Evolutionary conservation across 2,797 vertebrate species (phyloP).

Genomic region (Discoglossus pictus): DNA sequence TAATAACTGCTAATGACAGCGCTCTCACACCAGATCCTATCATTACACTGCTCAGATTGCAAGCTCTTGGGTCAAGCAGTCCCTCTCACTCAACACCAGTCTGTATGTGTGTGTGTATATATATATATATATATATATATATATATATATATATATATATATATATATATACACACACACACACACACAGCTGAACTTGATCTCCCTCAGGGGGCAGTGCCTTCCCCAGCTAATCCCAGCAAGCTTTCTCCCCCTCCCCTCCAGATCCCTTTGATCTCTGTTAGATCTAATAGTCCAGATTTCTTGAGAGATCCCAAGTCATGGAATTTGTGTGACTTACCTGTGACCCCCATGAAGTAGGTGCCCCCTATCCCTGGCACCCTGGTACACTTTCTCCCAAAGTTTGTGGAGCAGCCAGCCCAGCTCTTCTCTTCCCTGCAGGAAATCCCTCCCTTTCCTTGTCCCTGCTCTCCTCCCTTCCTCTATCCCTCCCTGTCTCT

Average conservation of each 20-base stretch:
- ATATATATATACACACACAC: not conserved
- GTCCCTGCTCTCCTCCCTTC: slow-evolving; percentile 18
- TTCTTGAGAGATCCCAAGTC: too few relatives aligned
- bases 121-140: too few relatives aligned
- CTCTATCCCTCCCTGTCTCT: slow-evolving; percentile 15
- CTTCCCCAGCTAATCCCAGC: not conserved
- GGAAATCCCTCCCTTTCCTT: slow-evolving; percentile 47
- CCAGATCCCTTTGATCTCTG: slow-evolving; percentile 11
- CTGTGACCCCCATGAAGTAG: not conserved
- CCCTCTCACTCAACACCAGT: too few relatives aligned
- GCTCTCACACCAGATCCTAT: too few relatives aligned
- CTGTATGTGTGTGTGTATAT: too few relatives aligned
- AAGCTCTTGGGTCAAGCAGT: not conserved
- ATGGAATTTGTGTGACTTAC: not conserved
- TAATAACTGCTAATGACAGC: too few relatives aligned
- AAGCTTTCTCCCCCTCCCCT: slow-evolving; percentile 2
- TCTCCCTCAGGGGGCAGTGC: slow-evolving; percentile 5
- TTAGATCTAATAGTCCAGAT: not conserved
- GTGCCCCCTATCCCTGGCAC: not conserved
- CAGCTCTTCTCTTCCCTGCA: slow-evolving; percentile 18
- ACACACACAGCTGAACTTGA: not conserved
- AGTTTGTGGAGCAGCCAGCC: slow-evolving; percentile 9
- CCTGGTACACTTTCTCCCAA: slow-evolving; percentile 12
- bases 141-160: not conserved
- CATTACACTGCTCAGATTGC: too few relatives aligned